phyloP scores from a whole-genome alignment of 1,140 invertebrate genomes.

The Goniozus legneri region DNA sequence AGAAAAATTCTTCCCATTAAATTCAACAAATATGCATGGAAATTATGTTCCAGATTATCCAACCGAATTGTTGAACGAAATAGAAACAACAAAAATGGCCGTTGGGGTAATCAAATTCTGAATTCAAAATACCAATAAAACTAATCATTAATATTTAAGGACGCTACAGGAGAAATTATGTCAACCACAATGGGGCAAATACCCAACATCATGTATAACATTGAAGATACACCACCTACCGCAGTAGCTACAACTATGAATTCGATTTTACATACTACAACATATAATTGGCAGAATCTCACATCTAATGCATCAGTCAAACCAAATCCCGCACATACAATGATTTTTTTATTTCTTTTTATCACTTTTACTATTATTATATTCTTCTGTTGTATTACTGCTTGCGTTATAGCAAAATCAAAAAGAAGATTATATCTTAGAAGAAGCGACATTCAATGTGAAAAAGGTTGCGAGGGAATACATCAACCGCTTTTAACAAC shows the following conservation, averaged over 20 bases:
- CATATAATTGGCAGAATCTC: too few relatives aligned
- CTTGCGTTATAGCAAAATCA: slow-evolving; percentile 29
- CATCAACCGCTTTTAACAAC: slow-evolving; percentile 33
- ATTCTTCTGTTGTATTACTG: slow-evolving; percentile 34
- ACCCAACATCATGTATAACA: slow-evolving; percentile 31
- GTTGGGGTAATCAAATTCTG: slow-evolving; percentile 22
- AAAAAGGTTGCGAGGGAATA: slow-evolving; percentile 32
- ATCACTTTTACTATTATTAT: slow-evolving; percentile 24
- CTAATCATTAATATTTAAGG: slow-evolving; percentile 19
- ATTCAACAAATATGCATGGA: too few relatives aligned
- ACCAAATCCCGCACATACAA: too few relatives aligned
- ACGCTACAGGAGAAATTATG: slow-evolving; percentile 30
- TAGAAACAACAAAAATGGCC: slow-evolving; percentile 22
- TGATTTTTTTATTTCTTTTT: slow-evolving; percentile 5
- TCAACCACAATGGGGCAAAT: slow-evolving; percentile 32
- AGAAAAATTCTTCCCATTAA: too few relatives aligned
- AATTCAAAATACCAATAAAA: slow-evolving; percentile 3
- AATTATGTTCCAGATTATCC: slow-evolving; percentile 2
- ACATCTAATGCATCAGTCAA: too few relatives aligned
- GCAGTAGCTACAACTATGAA: neutral
- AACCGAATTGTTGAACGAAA: slow-evolving; percentile 23
- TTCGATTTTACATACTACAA: neutral
- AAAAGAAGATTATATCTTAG: slow-evolving; percentile 28
- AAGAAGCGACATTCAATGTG: slow-evolving; percentile 31
- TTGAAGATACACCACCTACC: slow-evolving; percentile 17